Conservation (phyloP, 1,140 invertebrate species). For the Drosophila sturtevanti region DNA sequence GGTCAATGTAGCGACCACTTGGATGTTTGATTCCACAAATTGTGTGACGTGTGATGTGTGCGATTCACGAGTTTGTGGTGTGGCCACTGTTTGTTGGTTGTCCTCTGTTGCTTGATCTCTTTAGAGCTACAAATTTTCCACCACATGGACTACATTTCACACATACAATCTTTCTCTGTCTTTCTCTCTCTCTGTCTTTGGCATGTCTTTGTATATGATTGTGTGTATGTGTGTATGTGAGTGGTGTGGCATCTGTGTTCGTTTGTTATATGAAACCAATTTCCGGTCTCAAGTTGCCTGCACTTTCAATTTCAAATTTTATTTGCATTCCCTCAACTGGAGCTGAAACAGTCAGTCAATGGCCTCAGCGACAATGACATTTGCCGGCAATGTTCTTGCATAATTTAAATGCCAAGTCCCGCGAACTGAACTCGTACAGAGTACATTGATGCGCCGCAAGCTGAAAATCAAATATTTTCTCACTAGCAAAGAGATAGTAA, state of each 20-base stretch:
- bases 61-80: slow-evolving; percentile 42
- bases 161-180: neutral
- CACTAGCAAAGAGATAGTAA: neutral
- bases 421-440: neutral
- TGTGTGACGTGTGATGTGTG: slow-evolving; percentile 31
- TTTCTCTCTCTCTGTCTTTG: slow-evolving; percentile 29
- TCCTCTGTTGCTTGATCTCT: neutral
- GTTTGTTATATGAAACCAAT: slow-evolving; percentile 50
- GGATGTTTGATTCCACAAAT: slow-evolving; percentile 54
- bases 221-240: too few species aligned
- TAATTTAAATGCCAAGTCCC: slow-evolving; percentile 39
- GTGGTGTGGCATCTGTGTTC: neutral
- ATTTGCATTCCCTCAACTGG: slow-evolving; percentile 13
- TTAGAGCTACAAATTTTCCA: neutral
- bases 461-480: slow-evolving; percentile 58
- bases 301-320: slow-evolving; percentile 67
- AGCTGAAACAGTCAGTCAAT: slow-evolving; percentile 5
- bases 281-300: slow-evolving; percentile 37
- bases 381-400: slow-evolving; percentile 44
- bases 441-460: slow-evolving; percentile 12
- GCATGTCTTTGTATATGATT: too few species aligned
- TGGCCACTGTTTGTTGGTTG: neutral
- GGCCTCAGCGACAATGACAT: slow-evolving; percentile 25
- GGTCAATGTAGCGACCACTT: slow-evolving; percentile 52
- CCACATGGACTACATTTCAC: neutral